Evolutionary conservation across 2,797 vertebrate species (phyloP).

Genomic region (Parauchenoglanis ngamensis): DNA sequence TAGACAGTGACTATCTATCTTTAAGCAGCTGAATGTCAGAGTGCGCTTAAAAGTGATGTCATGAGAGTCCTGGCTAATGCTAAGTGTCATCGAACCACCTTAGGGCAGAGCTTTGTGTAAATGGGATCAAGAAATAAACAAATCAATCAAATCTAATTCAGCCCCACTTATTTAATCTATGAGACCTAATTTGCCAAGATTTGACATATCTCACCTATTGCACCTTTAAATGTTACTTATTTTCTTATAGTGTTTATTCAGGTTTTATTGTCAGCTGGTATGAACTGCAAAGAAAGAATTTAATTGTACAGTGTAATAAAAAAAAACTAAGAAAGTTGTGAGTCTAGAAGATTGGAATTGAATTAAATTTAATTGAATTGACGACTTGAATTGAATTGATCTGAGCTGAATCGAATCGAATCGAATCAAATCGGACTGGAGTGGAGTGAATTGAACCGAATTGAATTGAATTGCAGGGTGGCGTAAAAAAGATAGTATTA

Average conservation of each 20-base stretch:
- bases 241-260: background rate
- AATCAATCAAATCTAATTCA: background rate
- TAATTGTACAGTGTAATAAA: background rate
- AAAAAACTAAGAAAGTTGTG: too few species aligned
- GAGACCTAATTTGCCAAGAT: background rate
- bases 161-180: background rate
- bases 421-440: too few species aligned
- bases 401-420: too few species aligned
- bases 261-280: background rate
- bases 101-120: background rate
- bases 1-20: background rate
- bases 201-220: background rate
- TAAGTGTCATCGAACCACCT: background rate
- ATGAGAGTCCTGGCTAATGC: background rate
- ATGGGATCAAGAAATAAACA: background rate
- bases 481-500: background rate
- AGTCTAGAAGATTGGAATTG: too few species aligned
- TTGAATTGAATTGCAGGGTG: background rate
- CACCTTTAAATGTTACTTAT: background rate
- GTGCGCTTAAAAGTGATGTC: background rate
- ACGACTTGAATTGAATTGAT: too few species aligned
- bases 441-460: too few species aligned
- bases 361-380: background rate
- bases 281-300: background rate
- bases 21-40: background rate